A percentile compares a stretch with the other conserved stretches of the same genome.
These are phyloP conservation scores for Daubentonia madagascariensis DNA, from an alignment of 2,113 vertebrate genomes.

Conservation along the genomic window DNA sequence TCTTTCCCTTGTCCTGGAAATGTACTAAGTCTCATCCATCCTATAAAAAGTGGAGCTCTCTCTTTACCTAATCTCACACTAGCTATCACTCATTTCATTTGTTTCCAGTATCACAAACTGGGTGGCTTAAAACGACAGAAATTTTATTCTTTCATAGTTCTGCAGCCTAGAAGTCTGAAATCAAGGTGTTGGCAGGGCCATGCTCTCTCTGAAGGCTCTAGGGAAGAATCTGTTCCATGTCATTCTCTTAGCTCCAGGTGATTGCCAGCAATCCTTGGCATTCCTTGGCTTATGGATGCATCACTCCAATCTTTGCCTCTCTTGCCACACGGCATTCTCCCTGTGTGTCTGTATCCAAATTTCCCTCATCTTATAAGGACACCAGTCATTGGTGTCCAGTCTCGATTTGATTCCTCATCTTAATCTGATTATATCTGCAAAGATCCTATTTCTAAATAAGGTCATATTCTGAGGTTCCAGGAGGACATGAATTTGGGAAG, in stretches of 20 bases:
- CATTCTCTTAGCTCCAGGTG: background rate
- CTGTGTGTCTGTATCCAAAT: background rate
- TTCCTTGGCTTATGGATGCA: background rate
- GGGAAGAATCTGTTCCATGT: background rate
- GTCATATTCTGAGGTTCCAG: background rate
- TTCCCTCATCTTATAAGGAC: background rate
- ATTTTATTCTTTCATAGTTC: background rate
- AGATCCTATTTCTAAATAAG: background rate
- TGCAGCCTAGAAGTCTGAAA: background rate
- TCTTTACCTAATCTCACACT: background rate
- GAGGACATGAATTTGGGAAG: background rate
- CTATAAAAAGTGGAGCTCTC: background rate
- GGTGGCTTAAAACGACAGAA: background rate
- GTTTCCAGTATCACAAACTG: background rate
- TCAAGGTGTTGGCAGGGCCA: background rate
- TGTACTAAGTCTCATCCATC: background rate
- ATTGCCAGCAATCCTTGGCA: background rate
- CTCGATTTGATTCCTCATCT: background rate
- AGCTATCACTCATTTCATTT: background rate
- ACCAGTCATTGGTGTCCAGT: background rate
- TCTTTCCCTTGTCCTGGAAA: background rate
- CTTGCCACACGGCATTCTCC: background rate
- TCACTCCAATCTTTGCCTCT: background rate
- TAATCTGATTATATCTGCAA: background rate
- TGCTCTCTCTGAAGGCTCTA: background rate